Evolutionary conservation across 2,113 vertebrate species (phyloP).

Genomic region (Coptodon bakossiorum): DNA sequence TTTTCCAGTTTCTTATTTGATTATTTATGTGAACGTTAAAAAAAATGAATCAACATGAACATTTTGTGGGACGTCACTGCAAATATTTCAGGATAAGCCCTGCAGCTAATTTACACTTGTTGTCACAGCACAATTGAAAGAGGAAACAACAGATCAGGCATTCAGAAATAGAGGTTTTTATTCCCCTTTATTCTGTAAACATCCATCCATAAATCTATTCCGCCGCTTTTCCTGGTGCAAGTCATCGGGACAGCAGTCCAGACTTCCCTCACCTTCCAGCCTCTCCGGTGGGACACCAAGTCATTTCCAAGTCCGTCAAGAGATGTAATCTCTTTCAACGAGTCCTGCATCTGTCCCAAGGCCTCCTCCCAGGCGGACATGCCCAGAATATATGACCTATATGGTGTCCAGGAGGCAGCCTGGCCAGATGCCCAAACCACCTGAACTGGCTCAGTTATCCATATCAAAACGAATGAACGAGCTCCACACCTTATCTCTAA

Average conservation of each 20-base stretch:
- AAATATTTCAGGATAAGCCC: background rate
- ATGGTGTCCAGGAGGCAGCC: background rate
- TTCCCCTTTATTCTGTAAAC: background rate
- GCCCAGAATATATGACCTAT: background rate
- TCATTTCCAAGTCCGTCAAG: rapidly evolving
- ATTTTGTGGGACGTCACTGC: background rate
- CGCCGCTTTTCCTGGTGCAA: rapidly evolving
- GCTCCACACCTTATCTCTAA: background rate
- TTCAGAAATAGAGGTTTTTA: background rate
- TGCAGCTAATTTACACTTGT: background rate
- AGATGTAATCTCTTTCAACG: background rate
- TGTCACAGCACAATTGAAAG: background rate
- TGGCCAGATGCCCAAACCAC: background rate
- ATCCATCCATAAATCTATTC: background rate
- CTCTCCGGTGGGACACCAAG: background rate
- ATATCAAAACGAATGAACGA: background rate
- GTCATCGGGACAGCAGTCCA: background rate
- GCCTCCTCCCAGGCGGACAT: background rate
- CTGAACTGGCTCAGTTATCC: background rate
- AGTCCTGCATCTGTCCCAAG: background rate
- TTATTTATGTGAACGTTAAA: background rate
- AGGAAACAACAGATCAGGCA: background rate
- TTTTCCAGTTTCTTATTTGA: background rate
- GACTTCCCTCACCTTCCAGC: background rate
- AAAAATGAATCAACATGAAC: background rate